phyloP scores from a whole-genome alignment of 2,113 vertebrate genomes.

The Cololabis saira region DNA sequence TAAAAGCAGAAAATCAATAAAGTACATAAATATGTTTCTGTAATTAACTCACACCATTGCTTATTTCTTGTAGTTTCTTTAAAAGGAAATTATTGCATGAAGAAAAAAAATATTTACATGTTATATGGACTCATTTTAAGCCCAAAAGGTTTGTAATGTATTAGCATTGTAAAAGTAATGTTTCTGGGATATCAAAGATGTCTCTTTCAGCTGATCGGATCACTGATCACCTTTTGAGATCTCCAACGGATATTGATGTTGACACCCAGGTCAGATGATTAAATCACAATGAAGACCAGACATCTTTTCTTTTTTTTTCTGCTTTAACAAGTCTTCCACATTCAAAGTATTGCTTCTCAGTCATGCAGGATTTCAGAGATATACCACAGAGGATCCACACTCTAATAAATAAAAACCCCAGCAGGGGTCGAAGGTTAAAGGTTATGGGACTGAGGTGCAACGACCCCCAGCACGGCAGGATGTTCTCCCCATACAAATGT shows the following conservation, averaged over 20 bases:
- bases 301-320: not conserved
- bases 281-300: conserved; percentile 24
- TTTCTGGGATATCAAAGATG: not conserved
- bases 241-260: conserved; percentile 57
- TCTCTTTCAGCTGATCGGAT: conserved; percentile 14
- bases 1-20: no score
- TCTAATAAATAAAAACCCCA: conserved; percentile 63
- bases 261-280: conserved; percentile 56
- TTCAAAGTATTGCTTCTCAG: conserved; percentile 34
- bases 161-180: not conserved
- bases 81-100: not conserved
- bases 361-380: conserved; percentile 29
- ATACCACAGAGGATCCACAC: conserved; percentile 49
- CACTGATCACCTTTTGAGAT: conserved; percentile 32
- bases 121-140: not conserved
- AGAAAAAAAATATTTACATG: not conserved
- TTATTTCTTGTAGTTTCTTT: not conserved
- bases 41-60: no score
- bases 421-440: conserved; percentile 69
- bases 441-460: conserved; percentile 71
- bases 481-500: conserved; percentile 71
- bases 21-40: no score
- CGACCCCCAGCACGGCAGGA: conserved; percentile 73
- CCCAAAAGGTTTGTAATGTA: no score
- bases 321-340: conserved; percentile 14